Conservation (phyloP, 2,797 vertebrate species). For the Botia kubotai region DNA sequence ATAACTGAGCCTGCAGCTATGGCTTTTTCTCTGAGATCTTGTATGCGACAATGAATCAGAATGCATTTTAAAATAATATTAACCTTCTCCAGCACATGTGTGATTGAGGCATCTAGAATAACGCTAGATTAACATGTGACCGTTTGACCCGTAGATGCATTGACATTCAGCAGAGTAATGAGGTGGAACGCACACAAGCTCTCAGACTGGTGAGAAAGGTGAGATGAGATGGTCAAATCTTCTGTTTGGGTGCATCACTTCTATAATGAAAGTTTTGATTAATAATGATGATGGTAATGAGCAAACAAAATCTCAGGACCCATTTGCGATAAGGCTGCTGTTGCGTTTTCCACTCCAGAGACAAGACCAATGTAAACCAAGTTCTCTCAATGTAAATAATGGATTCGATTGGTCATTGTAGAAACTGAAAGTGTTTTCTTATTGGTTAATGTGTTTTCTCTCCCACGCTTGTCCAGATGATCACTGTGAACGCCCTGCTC, state of each 20-base stretch:
- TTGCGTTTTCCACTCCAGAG: too few species aligned
- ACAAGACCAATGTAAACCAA: too few species aligned
- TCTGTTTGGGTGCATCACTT: background rate
- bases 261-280: background rate
- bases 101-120: background rate
- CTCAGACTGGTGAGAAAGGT: conserved; percentile 98
- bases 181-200: conserved; percentile 97
- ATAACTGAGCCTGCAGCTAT: conserved; percentile 19
- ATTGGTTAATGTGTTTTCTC: background rate
- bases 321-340: too few species aligned
- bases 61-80: background rate
- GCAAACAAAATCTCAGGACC: too few species aligned
- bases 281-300: background rate
- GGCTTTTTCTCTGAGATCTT: conserved; percentile 7
- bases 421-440: background rate
- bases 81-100: background rate
- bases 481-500: conserved; percentile 96
- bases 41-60: background rate
- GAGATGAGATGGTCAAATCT: conserved; percentile 53
- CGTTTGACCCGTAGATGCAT: conserved; percentile 85
- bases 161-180: conserved; percentile 99
- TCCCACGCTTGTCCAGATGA: conserved; percentile 81
- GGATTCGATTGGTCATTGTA: background rate
- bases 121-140: background rate
- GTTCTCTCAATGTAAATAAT: too few species aligned